A percentile compares a stretch with the other conserved stretches of the same genome.
Evolutionary conservation across 2,888 invertebrate species (phyloP).

Genomic region (Phalera bucephala): DNA sequence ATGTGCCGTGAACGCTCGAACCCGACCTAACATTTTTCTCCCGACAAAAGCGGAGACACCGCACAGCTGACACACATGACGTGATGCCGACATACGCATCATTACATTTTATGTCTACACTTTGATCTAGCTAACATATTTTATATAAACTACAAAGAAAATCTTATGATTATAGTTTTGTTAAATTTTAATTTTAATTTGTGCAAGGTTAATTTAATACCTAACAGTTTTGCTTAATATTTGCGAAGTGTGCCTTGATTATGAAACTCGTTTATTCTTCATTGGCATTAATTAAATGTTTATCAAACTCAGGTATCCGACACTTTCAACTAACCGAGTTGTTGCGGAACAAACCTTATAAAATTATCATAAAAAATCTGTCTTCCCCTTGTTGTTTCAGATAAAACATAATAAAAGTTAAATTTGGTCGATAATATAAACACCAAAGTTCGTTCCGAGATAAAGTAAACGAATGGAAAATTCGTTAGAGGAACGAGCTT

Average conservation of each 20-base stretch:
- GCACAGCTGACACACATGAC: slow-evolving; percentile 42
- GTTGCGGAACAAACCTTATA: slow-evolving; percentile 9
- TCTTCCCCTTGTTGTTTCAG: slow-evolving; percentile 45
- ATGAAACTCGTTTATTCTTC: too few relatives aligned
- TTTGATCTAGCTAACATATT: not conserved
- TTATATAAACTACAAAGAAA: not conserved
- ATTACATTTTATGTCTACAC: not conserved
- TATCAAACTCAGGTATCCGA: too few relatives aligned
- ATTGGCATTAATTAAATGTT: too few relatives aligned
- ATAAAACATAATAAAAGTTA: slow-evolving; percentile 71
- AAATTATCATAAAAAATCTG: slow-evolving; percentile 30
- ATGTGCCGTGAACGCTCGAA: slow-evolving; percentile 75
- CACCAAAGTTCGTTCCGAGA: slow-evolving; percentile 67
- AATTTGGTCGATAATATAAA: slow-evolving; percentile 74
- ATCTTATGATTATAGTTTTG: too few relatives aligned
- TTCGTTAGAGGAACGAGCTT: slow-evolving; percentile 68
- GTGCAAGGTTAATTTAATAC: too few relatives aligned
- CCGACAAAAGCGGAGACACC: slow-evolving; percentile 66
- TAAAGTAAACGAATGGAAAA: slow-evolving; percentile 67
- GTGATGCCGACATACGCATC: slow-evolving; percentile 30
- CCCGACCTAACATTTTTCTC: slow-evolving; percentile 65
- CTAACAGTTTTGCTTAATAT: too few relatives aligned
- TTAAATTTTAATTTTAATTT: too few relatives aligned
- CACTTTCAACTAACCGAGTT: too few relatives aligned
- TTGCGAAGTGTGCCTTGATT: too few relatives aligned